Conservation (phyloP, 2,113 vertebrate species). For the Orientallactaga bullata region DNA sequence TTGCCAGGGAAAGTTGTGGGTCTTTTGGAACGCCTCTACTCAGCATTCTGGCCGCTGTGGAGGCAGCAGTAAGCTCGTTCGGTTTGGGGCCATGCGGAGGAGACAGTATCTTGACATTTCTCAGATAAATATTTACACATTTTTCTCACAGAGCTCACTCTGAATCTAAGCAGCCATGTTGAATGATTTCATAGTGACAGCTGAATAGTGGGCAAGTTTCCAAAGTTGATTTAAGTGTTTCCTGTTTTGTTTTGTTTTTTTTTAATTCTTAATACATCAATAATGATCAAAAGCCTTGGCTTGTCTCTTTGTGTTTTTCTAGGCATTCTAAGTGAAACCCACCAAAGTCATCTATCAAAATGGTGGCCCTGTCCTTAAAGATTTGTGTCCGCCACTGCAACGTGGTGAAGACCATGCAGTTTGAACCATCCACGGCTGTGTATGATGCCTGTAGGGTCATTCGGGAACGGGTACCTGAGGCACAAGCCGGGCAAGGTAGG, state of each 20-base stretch:
- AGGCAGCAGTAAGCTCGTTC: not conserved
- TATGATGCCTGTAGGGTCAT: slow-evolving; percentile 98
- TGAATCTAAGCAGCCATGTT: not conserved
- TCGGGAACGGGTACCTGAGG: slow-evolving; percentile 96
- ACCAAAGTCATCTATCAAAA: slow-evolving; percentile 84
- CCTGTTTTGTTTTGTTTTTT: not conserved
- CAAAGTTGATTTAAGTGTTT: not conserved
- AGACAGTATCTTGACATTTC: not conserved
- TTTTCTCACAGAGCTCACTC: not conserved
- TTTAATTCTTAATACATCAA: not conserved
- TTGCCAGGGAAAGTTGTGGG: not conserved
- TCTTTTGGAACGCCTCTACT: not conserved
- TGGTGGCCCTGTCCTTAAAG: slow-evolving; percentile 98
- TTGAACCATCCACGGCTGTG: slow-evolving; percentile 96
- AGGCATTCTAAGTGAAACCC: slow-evolving; percentile 80
- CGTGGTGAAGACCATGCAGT: slow-evolving; percentile 99
- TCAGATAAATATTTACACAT: slow-evolving; percentile 15
- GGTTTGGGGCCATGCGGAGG: not conserved
- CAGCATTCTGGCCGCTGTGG: not conserved
- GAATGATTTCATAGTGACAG: not conserved
- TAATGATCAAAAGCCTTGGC: not conserved
- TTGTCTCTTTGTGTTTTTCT: slow-evolving; percentile 61
- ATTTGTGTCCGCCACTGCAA: slow-evolving; percentile 99
- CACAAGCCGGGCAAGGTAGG: slow-evolving; percentile 96
- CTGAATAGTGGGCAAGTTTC: rapidly evolving